Base-by-base conservation (phyloP, 2,888 invertebrate species). In the Empis livida region DNA sequence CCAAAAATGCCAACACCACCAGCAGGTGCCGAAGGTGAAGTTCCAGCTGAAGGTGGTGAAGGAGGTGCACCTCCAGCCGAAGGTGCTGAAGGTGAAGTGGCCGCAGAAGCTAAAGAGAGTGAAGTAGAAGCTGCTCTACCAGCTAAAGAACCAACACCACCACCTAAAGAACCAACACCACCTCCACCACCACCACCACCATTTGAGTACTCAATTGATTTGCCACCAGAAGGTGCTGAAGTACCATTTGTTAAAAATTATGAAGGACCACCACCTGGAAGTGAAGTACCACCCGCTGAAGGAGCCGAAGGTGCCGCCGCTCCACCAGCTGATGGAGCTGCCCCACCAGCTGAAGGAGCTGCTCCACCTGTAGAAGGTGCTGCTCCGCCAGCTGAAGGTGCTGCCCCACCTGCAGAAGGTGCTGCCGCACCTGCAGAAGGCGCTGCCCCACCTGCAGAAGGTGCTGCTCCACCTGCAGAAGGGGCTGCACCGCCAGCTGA, bases 201-300 rank as follows among this genome's bases (percentile, higher is more conserved):
- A 62, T 70, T 70, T 53, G 70, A 70, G 46, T 69, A 68, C 55
- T 55, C 60, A 13, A 63, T 67, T 55, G 68, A 70, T 53, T 59
- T 70, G 55, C 70, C 70, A 45, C 69, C 69, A 61, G 70, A 70
- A 57, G 70, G 67, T 52, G 70, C 70, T 56, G 69, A 70, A 54
- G 70, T 70, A 44, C 70, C 70, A 43, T 70, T 58, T 53, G 70
- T 70, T 37, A 68, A 65, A 58, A 70, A 70, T 55, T 68, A 64
- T 53, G 69, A 66, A 50, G 57, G 61, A 53, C 67, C 68, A 59
- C 66, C 65, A 61, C 65, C 67, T 44, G 62, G 60, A 42, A 60
- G 64, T 14, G 67, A 66, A 54, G 62, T 49, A 27, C 48, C 53
- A 37, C 49, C 63, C 47, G 59, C 58, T 43, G 61, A 63, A 47